A percentile compares a stretch with the other conserved stretches of the same genome.
Conservation (phyloP, 2,888 invertebrate genomes). For the Macroteleia sp. region DNA sequence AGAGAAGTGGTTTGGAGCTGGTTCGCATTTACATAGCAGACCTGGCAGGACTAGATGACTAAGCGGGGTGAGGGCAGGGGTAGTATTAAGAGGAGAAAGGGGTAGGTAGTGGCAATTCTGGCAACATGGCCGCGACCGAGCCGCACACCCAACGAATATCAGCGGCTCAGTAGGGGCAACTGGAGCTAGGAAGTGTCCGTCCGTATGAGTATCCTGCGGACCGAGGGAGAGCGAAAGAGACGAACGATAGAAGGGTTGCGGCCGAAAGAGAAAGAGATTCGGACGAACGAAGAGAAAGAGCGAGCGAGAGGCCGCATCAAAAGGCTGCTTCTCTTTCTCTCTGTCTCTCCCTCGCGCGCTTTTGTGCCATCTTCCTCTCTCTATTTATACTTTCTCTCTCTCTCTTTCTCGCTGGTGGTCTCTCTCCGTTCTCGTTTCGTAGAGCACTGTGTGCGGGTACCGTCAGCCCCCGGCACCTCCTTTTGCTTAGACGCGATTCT, state of each 20-base stretch:
- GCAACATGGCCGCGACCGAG: conserved; percentile 82
- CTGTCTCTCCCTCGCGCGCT: too few species aligned
- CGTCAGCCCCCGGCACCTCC: conserved; percentile 48
- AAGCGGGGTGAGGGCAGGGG: conserved; percentile 80
- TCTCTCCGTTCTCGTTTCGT: too few species aligned
- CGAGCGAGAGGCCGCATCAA: conserved; percentile 37
- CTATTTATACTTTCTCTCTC: not conserved
- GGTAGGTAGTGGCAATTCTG: conserved; percentile 82
- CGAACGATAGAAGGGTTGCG: conserved; percentile 64
- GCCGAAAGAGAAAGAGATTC: conserved; percentile 72
- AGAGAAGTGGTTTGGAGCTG: conserved; percentile 75
- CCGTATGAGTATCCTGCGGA: conserved; percentile 73
- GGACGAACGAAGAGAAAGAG: conserved; percentile 52
- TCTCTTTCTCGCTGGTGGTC: not conserved
- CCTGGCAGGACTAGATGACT: conserved; percentile 83
- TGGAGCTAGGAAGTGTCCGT: conserved; percentile 64
- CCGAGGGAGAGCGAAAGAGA: conserved; percentile 61
- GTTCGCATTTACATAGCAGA: conserved; percentile 84
- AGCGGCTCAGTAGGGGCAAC: conserved; percentile 63
- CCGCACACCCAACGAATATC: too few species aligned
- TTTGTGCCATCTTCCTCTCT: conserved; percentile 68
- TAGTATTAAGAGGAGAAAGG: conserved; percentile 83
- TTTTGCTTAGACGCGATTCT: conserved; percentile 80
- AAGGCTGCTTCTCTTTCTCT: conserved; percentile 17
- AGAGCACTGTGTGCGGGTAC: too few species aligned